Base-by-base conservation (phyloP, 2,888 invertebrate genomes). In the Drosophila mulleri region DNA sequence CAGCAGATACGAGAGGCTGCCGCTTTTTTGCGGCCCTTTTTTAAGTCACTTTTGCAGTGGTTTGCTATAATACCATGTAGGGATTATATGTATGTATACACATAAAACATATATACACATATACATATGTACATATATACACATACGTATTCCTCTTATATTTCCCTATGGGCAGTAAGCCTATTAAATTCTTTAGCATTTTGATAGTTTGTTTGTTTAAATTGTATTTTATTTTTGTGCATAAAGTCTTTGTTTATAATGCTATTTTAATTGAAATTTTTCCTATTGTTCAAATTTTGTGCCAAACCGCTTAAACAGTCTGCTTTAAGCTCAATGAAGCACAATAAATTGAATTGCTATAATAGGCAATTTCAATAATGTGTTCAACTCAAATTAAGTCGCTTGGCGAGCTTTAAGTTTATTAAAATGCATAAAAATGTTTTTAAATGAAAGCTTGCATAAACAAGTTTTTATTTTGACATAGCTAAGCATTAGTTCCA, bases 1-100 rank as follows among this genome's bases (percentile, higher is more conserved):
- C 52, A 1, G 64, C 35, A 54, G 48, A 29, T 26, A 26, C 54
- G 41, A 45, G 75, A 67, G 65, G 71, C 56, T 70, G 75, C 71
- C 70, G 62, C 60, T 61, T 66, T 66, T 59, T 42, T 20, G 66
- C 58, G 41, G 59, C 60, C 68, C 66, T 78, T 62, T 76, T 76
- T 67, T 32, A 64, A 66, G 59, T 70, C 62, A 67, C 44, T 71
- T 67, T 71, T 57, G 37, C 69, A 77, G 52, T 59, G 60, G 29
- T 48, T 60, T 60, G 69, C 23, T 37, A 47, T 68, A 59, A 60
- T 68, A n/a, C 69, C 44, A 50, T 66, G 47, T 52, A 57, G 44
- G 56, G 61, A 67, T 67, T 67, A 67, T n/a, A n/a, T n/a, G n/a
- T n/a, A n/a, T n/a, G n/a, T 50, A 52, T 35, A 57, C 14, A 20